These are phyloP conservation scores for Drosophila pseudotalamancana DNA, from an alignment of 2,888 invertebrate genomes.

Conservation along the genomic window DNA sequence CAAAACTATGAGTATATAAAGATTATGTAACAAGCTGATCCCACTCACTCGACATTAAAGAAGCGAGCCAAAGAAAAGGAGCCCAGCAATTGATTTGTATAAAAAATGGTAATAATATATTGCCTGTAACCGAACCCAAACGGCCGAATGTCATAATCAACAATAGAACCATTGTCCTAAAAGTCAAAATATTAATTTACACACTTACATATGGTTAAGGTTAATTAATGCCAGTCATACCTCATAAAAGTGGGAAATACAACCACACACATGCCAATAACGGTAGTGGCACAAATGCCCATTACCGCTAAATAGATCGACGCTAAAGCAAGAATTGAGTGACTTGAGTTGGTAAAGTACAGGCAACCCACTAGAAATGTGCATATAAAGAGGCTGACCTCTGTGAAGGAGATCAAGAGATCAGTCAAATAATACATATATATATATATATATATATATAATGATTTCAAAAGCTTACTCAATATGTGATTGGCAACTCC, in stretches of 20 bases:
- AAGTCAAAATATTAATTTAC: no score
- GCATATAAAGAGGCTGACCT: slow-evolving; percentile 83
- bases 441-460: background rate
- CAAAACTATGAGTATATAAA: background rate
- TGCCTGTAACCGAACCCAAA: slow-evolving; percentile 89
- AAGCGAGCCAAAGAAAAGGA: slow-evolving; percentile 88
- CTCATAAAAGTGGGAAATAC: slow-evolving; percentile 81
- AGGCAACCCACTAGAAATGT: slow-evolving; percentile 85
- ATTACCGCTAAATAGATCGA: slow-evolving; percentile 85
- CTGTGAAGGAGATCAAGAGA: slow-evolving; percentile 48
- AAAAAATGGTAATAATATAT: slow-evolving; percentile 88
- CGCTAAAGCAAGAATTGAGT: slow-evolving; percentile 85
- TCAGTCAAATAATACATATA: background rate
- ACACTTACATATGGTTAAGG: no score
- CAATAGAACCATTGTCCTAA: slow-evolving; percentile 90
- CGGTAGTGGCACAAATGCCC: slow-evolving; percentile 71
- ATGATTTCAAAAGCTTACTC: slow-evolving; percentile 67
- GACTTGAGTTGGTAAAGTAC: slow-evolving; percentile 85
- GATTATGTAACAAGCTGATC: background rate
- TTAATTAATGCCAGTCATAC: slow-evolving; percentile 37
- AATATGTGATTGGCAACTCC: slow-evolving; percentile 53
- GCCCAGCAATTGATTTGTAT: slow-evolving; percentile 88
- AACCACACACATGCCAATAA: slow-evolving; percentile 71
- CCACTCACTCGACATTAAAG: slow-evolving; percentile 86
- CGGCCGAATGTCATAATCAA: slow-evolving; percentile 89